Evolutionary conservation across 2,888 invertebrate species (phyloP), one percentile per base, ranked within the genome.

Genomic region (Harpalus rubripes): DNA sequence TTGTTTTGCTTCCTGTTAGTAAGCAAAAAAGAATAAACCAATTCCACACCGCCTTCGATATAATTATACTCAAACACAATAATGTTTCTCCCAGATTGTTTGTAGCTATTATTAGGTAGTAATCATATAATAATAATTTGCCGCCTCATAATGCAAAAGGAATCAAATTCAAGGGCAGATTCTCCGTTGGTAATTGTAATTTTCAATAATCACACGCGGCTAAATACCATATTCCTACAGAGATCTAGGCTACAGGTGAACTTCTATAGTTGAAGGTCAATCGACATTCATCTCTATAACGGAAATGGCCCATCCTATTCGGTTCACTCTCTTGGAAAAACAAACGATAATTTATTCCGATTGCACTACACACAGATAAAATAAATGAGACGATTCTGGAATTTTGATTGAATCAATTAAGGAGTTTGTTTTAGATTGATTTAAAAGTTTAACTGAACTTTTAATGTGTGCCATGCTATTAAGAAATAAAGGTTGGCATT

Each of bases 221-320:
- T 59, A 79, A 79, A 79, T 79, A 79, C 32, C 79, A 79, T 79
- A 59, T 79, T 59, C 58, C 32, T 79, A 32, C 61, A 59, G 16
- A 59, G 79, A 79, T 79, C 59, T 79, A 61, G 79, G 79, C 79
- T 79, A 79, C 59, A 59, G 79, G 58, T 79, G 79, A 79, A 59
- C 79, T 79, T 78, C 78, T 58, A 79, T 59, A 79, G 79, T 79
- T 79, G 79, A 79, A 79, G 79, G 79, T 61, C 61, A 74, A n/a
- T 4, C 4, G 72, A 74, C 68, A 39, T 58, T 56, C 78, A 78
- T 68, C 68, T 26, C n/a, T 15, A 63, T 68, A 68, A 68, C 32
- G 68, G 68, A 68, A 68, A 68, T 68, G 32, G 32, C 68, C 68
- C 68, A 68, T 68, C 68, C 68, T 68, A 39, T 68, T 68, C 39